Conservation (phyloP, 2,888 invertebrate genomes). For the Caenorhabditis japonica region DNA sequence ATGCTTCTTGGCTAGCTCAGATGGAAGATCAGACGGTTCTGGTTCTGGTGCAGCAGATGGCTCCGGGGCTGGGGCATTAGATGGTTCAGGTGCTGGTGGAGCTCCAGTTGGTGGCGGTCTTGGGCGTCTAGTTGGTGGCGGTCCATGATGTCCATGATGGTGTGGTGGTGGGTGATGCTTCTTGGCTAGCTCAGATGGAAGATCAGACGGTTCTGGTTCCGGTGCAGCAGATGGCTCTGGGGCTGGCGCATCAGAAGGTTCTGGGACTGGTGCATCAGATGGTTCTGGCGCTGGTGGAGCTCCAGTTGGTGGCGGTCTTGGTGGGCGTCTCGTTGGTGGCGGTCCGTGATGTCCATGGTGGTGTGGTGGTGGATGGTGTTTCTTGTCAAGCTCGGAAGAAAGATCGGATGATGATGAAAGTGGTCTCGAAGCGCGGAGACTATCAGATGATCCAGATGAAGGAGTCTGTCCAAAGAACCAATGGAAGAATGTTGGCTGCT, state of each 20-base stretch:
- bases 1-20: no score
- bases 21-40: slow-evolving; percentile 1
- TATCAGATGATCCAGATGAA: slow-evolving; percentile 11
- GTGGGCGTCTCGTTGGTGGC: background rate
- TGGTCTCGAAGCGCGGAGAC: background rate
- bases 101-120: slow-evolving; percentile 1
- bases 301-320: slow-evolving; percentile 23
- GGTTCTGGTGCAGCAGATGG: background rate
- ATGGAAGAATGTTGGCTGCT: no score
- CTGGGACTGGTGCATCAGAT: background rate
- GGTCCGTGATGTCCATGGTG: slow-evolving; percentile 3
- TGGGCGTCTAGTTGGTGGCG: background rate
- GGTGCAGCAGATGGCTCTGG: background rate
- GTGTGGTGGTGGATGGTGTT: background rate
- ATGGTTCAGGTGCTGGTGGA: slow-evolving; percentile 8
- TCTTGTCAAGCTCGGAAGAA: background rate
- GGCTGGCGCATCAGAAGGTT: background rate
- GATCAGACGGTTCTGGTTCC: slow-evolving; percentile 7
- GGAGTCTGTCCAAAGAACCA: slow-evolving; percentile 4
- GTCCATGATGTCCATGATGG: slow-evolving; percentile 1
- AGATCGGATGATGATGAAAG: slow-evolving; percentile 6
- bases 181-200: background rate
- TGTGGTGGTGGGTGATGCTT: background rate
- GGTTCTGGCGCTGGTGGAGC: slow-evolving; percentile 11
- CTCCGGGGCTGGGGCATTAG: background rate